These are phyloP conservation scores for Dicrostonyx torquatus DNA, from an alignment of 2,797 vertebrate genomes.

Conservation along the genomic window DNA sequence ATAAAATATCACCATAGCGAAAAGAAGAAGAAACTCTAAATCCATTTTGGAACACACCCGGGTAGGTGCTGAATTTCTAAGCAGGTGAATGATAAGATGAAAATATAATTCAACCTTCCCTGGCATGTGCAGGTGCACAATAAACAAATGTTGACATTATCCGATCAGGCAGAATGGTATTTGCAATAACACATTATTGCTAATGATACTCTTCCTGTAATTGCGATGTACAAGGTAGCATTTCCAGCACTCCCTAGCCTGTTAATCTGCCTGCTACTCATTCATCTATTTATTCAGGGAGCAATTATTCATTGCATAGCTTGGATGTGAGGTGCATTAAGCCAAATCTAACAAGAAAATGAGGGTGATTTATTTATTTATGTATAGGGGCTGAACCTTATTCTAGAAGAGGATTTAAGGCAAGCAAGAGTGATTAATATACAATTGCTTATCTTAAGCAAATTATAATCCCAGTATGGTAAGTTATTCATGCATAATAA, in stretches of 20 bases:
- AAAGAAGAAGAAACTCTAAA: background rate
- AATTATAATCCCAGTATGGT: background rate
- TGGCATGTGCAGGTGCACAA: slow-evolving; percentile 33
- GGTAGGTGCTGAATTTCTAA: slow-evolving; percentile 49
- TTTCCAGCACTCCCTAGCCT: slow-evolving; percentile 11
- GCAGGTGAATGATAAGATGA: slow-evolving; percentile 27
- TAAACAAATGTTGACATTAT: slow-evolving; percentile 70
- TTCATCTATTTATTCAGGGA: slow-evolving; percentile 32
- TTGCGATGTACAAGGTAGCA: slow-evolving; percentile 19
- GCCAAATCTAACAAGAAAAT: slow-evolving; percentile 55
- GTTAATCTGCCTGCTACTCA: slow-evolving; percentile 29
- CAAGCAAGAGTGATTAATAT: slow-evolving; percentile 35
- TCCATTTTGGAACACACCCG: background rate
- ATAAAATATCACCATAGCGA: slow-evolving; percentile 49
- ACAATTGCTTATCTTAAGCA: slow-evolving; percentile 13
- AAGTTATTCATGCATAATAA: slow-evolving; percentile 47
- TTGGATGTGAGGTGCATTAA: slow-evolving; percentile 8
- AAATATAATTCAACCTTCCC: slow-evolving; percentile 52
- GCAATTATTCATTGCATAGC: slow-evolving; percentile 14
- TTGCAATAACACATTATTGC: slow-evolving; percentile 64
- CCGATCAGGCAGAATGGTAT: slow-evolving; percentile 60
- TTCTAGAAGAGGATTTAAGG: slow-evolving; percentile 34
- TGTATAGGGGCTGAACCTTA: background rate
- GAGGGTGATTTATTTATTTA: slow-evolving; percentile 30
- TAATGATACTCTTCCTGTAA: slow-evolving; percentile 70